phyloP scores from a whole-genome alignment of 2,888 invertebrate species.

The Euphydryas editha region DNA sequence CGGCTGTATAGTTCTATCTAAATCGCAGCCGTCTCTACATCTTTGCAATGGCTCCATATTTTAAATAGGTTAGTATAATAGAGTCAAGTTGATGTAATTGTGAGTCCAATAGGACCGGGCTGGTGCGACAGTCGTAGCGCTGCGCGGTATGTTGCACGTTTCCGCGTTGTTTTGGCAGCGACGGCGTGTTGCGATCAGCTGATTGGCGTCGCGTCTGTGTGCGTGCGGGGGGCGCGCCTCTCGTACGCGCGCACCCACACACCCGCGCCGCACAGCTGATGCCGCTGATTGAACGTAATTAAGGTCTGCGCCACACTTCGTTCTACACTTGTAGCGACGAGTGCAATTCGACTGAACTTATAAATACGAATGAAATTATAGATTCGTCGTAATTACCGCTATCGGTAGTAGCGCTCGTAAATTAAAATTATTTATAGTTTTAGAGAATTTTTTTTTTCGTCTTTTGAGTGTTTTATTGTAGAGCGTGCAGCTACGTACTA shows the following conservation, averaged over 20 bases:
- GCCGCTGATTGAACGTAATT: conserved; percentile 32
- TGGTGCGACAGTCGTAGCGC: conserved; percentile 12
- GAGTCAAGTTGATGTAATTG: background rate
- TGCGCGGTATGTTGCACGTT: conserved; percentile 3
- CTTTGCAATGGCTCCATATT: background rate
- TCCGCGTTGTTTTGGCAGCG: conserved; percentile 42
- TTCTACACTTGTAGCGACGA: background rate
- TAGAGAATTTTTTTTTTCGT: background rate
- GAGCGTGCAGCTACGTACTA: conserved; percentile 4
- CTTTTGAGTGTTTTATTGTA: conserved; percentile 1
- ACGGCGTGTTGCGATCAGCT: conserved; percentile 67
- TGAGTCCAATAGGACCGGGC: too few relatives aligned
- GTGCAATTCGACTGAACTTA: background rate
- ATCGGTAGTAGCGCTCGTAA: background rate
- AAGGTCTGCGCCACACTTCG: conserved; percentile 30
- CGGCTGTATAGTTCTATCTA: background rate
- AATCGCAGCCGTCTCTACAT: background rate
- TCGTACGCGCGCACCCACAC: conserved; percentile 41
- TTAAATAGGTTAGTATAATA: background rate
- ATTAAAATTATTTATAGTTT: conserved; percentile 1
- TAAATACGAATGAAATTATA: conserved; percentile 5
- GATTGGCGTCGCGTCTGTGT: conserved; percentile 62
- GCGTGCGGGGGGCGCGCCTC: conserved; percentile 50
- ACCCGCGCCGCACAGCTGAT: conserved; percentile 35
- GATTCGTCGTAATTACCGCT: conserved; percentile 5